A percentile compares a stretch with the other conserved stretches of the same genome.
Conservation (phyloP, 2,888 invertebrate species). For the Chaetogeoica ovagalla region DNA sequence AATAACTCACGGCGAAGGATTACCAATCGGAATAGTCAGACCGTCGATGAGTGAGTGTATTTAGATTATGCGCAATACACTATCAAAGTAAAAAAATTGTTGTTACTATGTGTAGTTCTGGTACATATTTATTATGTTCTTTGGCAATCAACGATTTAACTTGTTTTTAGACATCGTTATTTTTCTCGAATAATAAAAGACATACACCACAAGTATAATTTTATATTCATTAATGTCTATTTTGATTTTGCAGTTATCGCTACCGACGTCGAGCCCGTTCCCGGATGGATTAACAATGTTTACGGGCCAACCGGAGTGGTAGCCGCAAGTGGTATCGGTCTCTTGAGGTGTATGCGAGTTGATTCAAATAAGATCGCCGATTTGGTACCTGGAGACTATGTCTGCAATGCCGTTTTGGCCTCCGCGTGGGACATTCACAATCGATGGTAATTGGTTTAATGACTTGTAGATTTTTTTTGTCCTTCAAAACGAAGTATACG, state of each 20-base stretch:
- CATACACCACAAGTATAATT: neutral
- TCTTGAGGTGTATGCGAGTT: slow-evolving; percentile 66
- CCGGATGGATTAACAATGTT: slow-evolving; percentile 72
- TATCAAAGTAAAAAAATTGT: too few relatives aligned
- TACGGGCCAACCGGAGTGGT: slow-evolving; percentile 69
- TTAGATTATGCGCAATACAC: too few relatives aligned
- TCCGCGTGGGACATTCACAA: slow-evolving; percentile 64
- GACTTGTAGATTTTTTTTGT: too few relatives aligned
- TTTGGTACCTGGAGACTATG: slow-evolving; percentile 71
- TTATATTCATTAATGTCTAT: too few relatives aligned
- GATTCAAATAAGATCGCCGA: slow-evolving; percentile 65
- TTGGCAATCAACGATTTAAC: too few relatives aligned
- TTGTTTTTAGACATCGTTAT: too few relatives aligned
- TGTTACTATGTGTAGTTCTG: too few relatives aligned
- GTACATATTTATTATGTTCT: too few relatives aligned
- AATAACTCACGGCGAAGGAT: slow-evolving; percentile 66
- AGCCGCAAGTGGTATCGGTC: slow-evolving; percentile 64
- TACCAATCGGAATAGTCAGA: slow-evolving; percentile 81
- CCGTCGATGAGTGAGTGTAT: slow-evolving; percentile 75
- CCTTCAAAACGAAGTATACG: too few relatives aligned
- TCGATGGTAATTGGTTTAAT: slow-evolving; percentile 55
- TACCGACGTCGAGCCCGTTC: slow-evolving; percentile 60
- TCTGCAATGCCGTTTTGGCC: slow-evolving; percentile 66
- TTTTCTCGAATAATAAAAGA: too few relatives aligned
- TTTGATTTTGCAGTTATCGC: slow-evolving; percentile 58